Conservation (phyloP, 2,113 vertebrate genomes). For the Phoenicopterus ruber region DNA sequence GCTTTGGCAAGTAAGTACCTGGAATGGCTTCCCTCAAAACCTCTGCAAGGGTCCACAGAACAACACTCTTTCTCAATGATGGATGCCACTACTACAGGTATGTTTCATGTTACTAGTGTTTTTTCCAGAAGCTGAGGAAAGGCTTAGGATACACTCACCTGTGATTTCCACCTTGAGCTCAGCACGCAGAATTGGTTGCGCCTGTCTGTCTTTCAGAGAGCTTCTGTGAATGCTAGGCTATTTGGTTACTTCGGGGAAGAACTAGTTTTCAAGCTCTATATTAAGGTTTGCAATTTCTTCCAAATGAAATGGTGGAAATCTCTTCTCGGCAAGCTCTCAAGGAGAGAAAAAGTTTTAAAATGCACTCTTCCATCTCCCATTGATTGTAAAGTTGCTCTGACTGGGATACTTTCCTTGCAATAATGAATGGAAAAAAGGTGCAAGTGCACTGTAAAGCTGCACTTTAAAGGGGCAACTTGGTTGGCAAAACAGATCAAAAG, state of each 20-base stretch:
- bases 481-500: neutral
- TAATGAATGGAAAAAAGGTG: neutral
- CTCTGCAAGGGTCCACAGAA: neutral
- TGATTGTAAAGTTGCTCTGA: neutral
- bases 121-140: neutral
- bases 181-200: neutral
- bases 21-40: neutral
- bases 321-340: neutral
- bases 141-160: neutral
- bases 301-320: neutral
- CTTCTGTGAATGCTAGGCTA: neutral
- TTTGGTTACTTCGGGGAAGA: neutral
- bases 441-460: neutral
- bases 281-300: neutral
- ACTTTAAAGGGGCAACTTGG: neutral
- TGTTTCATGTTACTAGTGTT: neutral
- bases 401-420: neutral
- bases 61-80: neutral
- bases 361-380: accelerated
- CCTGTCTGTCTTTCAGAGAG: neutral
- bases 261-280: neutral
- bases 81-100: neutral
- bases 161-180: neutral
- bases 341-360: neutral
- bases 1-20: neutral